Base-by-base conservation (phyloP, 2,888 invertebrate species). In the Dicroscelio sp. region DNA sequence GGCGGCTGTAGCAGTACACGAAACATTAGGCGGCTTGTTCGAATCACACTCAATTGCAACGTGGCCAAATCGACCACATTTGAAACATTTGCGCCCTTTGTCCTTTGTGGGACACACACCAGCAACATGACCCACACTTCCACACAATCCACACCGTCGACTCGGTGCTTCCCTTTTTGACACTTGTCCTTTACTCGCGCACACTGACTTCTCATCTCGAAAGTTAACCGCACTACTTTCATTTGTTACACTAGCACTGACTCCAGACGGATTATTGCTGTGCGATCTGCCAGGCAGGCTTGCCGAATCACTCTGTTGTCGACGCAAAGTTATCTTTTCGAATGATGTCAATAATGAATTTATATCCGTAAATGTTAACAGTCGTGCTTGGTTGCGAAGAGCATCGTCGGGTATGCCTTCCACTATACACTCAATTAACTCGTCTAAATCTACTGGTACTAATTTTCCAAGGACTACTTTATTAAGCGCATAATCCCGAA, bases 381-480 rank as follows among this genome's bases (percentile, higher is more conserved):
- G 30, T 6, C 75, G 75, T 30, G 55, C 75, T 17, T 75, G 75
- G 33, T 55, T 25, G 12, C 55, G 52, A 3, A 75, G 23, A 17
- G 30, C 12, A 0, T 23, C 8, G n/a, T 75, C 75, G 14, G 75
- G 55, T 55, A 75, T 75, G 23, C 75, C 75, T 31, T 55, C 75
- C 1, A 75, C 17, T 23, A 75, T n/a, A 17, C 33, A 6, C 0
- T 55, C 75, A 8, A 55, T 33, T 17, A 55, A n/a, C 33, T 75
- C 55, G 2, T 31, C 25, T 8, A 55, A 8, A 55, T 75, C 75
- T 0, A 31, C 55, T 8, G 75, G 75, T 23, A 75, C 75, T 31
- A 31, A 14, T 10, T 55, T 20, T 1, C 33, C 75, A 0, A 75
- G 14, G 23, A 75, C 31, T 2, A 75, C 17, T 55, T 75, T 75